Conservation (phyloP, 2,113 vertebrate species). For the Salvelinus fontinalis region DNA sequence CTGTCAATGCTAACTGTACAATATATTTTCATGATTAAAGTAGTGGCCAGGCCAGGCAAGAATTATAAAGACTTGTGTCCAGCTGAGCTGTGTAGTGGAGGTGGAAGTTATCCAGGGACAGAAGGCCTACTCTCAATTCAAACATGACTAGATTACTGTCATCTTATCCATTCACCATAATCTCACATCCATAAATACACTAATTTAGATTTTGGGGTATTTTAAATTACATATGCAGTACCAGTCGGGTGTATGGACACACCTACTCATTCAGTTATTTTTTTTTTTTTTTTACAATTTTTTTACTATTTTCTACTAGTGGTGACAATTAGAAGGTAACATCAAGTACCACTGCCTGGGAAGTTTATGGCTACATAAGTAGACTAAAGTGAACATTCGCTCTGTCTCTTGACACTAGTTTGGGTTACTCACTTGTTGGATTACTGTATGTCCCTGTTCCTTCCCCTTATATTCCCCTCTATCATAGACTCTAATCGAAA, state of each 20-base stretch:
- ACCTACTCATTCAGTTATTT: no score
- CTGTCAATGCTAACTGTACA: slow-evolving; percentile 37
- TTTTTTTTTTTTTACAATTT: no score
- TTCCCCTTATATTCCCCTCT: background rate
- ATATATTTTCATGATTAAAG: slow-evolving; percentile 12
- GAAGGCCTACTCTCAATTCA: background rate
- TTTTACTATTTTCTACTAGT: no score
- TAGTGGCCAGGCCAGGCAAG: slow-evolving; percentile 19
- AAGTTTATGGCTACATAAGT: no score
- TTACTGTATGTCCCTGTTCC: slow-evolving; percentile 5
- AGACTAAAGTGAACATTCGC: no score
- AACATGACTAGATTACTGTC: background rate
- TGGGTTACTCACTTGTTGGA: background rate
- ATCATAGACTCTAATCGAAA: slow-evolving; percentile 18
- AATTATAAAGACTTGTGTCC: slow-evolving; percentile 13
- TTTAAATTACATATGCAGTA: no score
- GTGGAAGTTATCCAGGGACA: slow-evolving; percentile 34
- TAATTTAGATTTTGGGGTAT: no score
- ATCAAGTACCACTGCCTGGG: no score
- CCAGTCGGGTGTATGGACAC: no score
- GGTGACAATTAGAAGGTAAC: no score
- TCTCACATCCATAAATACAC: background rate
- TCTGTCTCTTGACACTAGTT: no score
- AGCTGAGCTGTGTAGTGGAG: slow-evolving; percentile 1
- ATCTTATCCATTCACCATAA: background rate